Evolutionary conservation across 2,888 invertebrate species (phyloP), one percentile per base, ranked within the genome.

Genomic region (Mesorhabditis spiculigera): DNA sequence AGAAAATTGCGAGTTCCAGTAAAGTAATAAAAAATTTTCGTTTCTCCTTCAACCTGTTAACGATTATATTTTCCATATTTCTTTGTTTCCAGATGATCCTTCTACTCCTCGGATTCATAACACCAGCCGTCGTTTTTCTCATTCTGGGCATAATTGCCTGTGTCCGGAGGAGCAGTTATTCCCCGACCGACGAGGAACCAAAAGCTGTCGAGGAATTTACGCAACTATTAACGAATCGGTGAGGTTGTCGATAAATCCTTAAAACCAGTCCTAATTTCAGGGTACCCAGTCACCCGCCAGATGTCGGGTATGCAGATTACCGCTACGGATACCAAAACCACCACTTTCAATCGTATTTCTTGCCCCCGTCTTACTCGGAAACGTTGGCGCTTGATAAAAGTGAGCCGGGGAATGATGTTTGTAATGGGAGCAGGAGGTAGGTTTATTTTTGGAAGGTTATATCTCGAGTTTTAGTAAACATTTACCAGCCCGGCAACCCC

Each of bases 301-400:
- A 28, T 28, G 28, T 28, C 28, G 28, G 28, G 28, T 28, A 28
- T 28, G 28, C 3, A 3, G 28, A 28, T 28, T 50, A 50, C 3
- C n/a, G 10, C 8, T n/a, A 50, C n/a, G 58, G 58, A 50, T 50
- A 50, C n/a, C 58, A 50, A 50, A 50, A 50, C n/a, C 58, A 50
- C n/a, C n/a, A 50, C n/a, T 50, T 50, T 50, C 10, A 50, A 50
- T 13, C 58, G n/a, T 50, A 13, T n/a, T 13, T n/a, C n/a, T n/a
- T 50, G 58, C 58, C 58, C n/a, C 58, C 58, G 8, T 50, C 58
- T 2, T 50, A 50, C n/a, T 50, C 58, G n/a, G 58, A 50, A 50
- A 50, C 58, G 10, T 13, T 50, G 8, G 58, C 58, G n/a, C n/a
- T 50, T 10, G 58, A 50, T n/a, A 10, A 50, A 50, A 50, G 58